A percentile compares a stretch with the other conserved stretches of the same genome.
These are phyloP conservation scores for Eolophus roseicapilla DNA, from an alignment of 2,113 vertebrate species.

Conservation along the genomic window DNA sequence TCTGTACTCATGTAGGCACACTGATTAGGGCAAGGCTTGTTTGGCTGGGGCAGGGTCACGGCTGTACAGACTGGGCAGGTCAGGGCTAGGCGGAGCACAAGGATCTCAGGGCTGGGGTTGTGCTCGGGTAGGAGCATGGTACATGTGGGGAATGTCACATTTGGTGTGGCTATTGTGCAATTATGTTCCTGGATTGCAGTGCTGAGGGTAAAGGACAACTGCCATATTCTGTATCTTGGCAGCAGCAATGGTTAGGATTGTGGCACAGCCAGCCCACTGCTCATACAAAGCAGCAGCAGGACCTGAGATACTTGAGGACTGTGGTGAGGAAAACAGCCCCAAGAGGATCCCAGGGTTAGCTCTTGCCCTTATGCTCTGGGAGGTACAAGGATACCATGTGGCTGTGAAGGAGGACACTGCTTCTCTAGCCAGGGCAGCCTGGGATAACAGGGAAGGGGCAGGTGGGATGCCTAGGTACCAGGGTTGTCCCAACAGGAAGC, in stretches of 20 bases:
- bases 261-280: neutral
- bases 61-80: neutral
- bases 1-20: neutral
- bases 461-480: neutral
- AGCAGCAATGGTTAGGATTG: neutral
- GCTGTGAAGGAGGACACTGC: neutral
- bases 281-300: neutral
- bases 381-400: neutral
- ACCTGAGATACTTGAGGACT: neutral
- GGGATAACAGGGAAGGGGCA: neutral
- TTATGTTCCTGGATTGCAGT: neutral
- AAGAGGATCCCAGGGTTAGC: fast-evolving
- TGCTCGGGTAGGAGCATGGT: neutral
- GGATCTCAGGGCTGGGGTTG: neutral
- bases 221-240: neutral
- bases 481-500: neutral
- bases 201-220: neutral
- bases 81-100: neutral
- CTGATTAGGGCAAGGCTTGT: neutral
- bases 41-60: neutral
- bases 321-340: fast-evolving
- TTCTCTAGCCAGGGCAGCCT: neutral
- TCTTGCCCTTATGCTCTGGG: neutral
- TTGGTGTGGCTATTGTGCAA: neutral
- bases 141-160: fast-evolving